Percentiles rank a stretch among this genome's conserved stretches.
Evolutionary conservation across 2,113 vertebrate genomes (phyloP).

Genomic region (Ranitomeya variabilis): DNA sequence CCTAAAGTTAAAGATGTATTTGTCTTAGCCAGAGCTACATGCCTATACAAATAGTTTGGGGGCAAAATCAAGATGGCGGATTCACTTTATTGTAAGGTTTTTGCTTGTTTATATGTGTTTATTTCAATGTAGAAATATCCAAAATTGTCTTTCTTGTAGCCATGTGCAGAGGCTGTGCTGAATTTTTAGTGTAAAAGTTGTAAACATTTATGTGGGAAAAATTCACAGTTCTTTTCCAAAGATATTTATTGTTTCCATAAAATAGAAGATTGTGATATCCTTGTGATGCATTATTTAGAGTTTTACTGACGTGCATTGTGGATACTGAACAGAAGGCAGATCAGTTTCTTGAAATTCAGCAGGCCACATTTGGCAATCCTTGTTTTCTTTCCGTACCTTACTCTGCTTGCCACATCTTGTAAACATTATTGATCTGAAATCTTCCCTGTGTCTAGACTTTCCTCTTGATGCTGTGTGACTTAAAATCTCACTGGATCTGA

Average conservation of each 20-base stretch:
- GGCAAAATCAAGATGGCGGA: no score
- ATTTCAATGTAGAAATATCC: no score
- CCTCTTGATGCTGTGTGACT: constrained; percentile 42
- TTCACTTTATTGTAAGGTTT: no score
- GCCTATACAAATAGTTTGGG: no score
- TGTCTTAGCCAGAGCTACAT: no score
- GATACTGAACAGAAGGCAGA: not conserved
- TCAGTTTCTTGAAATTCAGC: not conserved
- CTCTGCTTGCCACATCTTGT: constrained; percentile 32
- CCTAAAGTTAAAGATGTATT: no score
- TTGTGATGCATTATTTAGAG: not conserved
- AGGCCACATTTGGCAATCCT: not conserved
- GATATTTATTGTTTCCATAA: not conserved
- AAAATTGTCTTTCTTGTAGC: not conserved
- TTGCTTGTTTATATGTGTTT: no score
- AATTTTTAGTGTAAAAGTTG: not conserved
- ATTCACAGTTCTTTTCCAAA: not conserved
- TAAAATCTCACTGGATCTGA: constrained; percentile 24
- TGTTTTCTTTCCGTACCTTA: constrained; percentile 25
- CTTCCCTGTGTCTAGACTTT: constrained; percentile 49
- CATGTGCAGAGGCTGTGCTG: not conserved
- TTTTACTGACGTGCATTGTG: not conserved
- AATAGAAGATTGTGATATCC: not conserved
- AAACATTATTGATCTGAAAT: constrained; percentile 55
- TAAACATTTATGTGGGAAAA: not conserved